phyloP scores from a whole-genome alignment of 92 coral and sea anemone species.

The Phenganax marumi region DNA sequence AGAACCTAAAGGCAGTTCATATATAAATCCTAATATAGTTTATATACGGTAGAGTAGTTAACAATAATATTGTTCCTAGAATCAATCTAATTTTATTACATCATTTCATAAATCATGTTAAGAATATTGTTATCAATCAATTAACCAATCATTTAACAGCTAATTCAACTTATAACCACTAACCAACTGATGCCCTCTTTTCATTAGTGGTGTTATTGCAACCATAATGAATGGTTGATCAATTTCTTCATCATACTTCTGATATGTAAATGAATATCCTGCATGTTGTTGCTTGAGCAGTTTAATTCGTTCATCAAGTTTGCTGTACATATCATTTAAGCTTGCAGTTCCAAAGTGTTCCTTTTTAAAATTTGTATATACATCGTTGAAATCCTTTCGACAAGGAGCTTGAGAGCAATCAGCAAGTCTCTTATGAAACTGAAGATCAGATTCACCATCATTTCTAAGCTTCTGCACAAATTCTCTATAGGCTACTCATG shows the following conservation, averaged over 20 bases:
- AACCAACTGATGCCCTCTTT: not conserved
- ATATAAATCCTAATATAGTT: too few relatives aligned
- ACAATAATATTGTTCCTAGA: too few relatives aligned
- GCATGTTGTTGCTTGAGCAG: not conserved
- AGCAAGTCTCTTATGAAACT: slow-evolving; percentile 32
- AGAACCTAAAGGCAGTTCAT: too few relatives aligned
- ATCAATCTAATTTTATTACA: too few relatives aligned
- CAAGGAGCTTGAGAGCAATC: slow-evolving; percentile 31
- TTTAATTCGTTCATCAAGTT: not conserved
- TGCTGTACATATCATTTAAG: not conserved
- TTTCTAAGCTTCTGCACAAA: slow-evolving; percentile 13
- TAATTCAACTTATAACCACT: too few relatives aligned
- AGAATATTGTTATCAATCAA: too few relatives aligned
- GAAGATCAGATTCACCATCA: slow-evolving; percentile 15
- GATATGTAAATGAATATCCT: not conserved
- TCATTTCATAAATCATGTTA: too few relatives aligned
- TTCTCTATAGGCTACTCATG: slow-evolving; percentile 26
- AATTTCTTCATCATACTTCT: not conserved
- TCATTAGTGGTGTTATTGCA: not conserved
- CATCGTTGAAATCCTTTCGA: slow-evolving; percentile 27
- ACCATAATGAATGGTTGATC: slow-evolving; percentile 11
- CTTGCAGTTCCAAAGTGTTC: slow-evolving; percentile 24
- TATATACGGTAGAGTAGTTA: too few relatives aligned
- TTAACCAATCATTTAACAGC: too few relatives aligned
- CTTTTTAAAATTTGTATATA: slow-evolving; percentile 21